Conservation (phyloP, 2,888 invertebrate genomes). For the Sipunculus nudus region DNA sequence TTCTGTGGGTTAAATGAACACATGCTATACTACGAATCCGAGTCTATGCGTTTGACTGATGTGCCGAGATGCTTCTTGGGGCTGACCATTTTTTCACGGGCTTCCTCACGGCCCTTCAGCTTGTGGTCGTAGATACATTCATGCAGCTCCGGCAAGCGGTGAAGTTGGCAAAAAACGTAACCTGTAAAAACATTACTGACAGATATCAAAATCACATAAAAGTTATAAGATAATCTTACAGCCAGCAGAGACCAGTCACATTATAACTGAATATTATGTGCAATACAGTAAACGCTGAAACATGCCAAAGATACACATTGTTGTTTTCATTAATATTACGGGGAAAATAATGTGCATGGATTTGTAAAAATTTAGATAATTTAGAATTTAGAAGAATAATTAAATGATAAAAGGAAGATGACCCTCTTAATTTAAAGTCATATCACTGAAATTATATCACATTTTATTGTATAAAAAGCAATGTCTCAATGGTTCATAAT, state of each 20-base stretch:
- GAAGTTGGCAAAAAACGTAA: constrained; percentile 61
- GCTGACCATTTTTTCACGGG: constrained; percentile 64
- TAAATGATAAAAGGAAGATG: too few relatives aligned
- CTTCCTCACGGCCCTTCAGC: constrained; percentile 61
- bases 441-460: too few relatives aligned
- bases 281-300: neutral
- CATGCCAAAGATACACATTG: neutral
- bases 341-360: too few relatives aligned
- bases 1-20: too few relatives aligned
- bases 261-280: neutral
- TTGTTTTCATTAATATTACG: too few relatives aligned
- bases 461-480: too few relatives aligned
- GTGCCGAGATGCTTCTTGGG: constrained; percentile 63
- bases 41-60: constrained; percentile 41
- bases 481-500: too few relatives aligned
- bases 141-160: constrained; percentile 64
- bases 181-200: constrained; percentile 52
- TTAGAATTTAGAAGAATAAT: too few relatives aligned
- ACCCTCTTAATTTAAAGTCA: too few relatives aligned
- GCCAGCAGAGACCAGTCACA: too few relatives aligned
- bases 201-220: neutral
- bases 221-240: too few relatives aligned
- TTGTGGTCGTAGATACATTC: constrained; percentile 64
- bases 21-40: constrained; percentile 37
- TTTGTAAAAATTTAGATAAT: too few relatives aligned